phyloP scores from a whole-genome alignment of 35 echinoderm and acorn worm species.

The Nesometra sesokonis region DNA sequence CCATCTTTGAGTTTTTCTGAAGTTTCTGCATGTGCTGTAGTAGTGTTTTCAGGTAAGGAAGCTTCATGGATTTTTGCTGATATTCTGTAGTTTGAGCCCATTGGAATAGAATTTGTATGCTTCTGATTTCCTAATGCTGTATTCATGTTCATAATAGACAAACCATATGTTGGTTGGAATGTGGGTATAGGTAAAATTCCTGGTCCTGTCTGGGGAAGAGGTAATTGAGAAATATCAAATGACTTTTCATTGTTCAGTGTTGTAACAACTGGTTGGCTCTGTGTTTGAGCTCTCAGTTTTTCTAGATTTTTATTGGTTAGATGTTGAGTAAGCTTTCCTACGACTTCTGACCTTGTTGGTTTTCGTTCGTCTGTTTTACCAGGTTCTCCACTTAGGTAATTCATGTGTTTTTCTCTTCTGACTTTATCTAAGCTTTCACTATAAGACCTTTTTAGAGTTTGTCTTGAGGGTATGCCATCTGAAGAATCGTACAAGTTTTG shows the following conservation, averaged over 20 bases:
- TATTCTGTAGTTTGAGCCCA: neutral
- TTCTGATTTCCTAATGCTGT: neutral
- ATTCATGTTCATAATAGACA: neutral
- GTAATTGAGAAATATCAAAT: constrained; percentile 21
- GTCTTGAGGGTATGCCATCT: neutral
- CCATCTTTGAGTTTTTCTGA: neutral
- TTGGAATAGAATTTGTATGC: neutral
- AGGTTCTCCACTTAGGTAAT: neutral
- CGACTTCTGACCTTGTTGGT: constrained; percentile 85
- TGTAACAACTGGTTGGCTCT: neutral
- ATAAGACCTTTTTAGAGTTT: constrained; percentile 22
- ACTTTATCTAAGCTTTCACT: constrained; percentile 24
- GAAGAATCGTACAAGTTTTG: neutral
- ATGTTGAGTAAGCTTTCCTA: constrained; percentile 88
- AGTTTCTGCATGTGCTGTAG: neutral
- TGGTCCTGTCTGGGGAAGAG: neutral
- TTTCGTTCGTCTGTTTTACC: constrained; percentile 19
- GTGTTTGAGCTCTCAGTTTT: constrained; percentile 7
- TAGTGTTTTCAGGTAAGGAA: neutral
- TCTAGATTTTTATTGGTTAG: constrained; percentile 70
- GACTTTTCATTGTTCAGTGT: neutral
- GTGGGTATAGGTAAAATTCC: neutral
- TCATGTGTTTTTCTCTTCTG: neutral
- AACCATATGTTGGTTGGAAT: constrained; percentile 4
- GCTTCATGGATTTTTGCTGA: neutral